Evolutionary conservation across 2,888 invertebrate species (phyloP).

Genomic region (Anagyrus pseudococci): DNA sequence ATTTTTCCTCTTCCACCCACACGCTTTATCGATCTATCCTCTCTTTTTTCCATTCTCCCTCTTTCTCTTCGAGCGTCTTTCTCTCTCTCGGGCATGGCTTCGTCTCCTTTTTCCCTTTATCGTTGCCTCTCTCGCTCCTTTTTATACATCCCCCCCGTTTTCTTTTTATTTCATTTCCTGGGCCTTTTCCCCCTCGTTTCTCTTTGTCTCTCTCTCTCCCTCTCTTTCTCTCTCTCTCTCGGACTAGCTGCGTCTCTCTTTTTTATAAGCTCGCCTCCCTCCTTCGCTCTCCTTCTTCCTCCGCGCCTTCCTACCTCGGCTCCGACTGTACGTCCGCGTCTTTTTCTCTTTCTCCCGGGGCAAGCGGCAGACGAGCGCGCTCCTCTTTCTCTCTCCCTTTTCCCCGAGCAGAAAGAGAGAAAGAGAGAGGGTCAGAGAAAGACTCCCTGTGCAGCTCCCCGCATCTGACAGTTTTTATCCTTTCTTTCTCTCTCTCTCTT

Average conservation of each 20-base stretch:
- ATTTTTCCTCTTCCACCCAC: slow-evolving; percentile 30
- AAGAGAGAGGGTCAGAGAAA: slow-evolving; percentile 13
- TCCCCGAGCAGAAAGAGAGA: slow-evolving; percentile 8
- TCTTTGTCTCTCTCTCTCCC: slow-evolving; percentile 31
- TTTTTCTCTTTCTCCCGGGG: slow-evolving; percentile 5
- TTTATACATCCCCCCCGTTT: slow-evolving; percentile 27
- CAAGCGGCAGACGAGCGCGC: slow-evolving; percentile 3
- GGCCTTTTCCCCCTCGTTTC: slow-evolving; percentile 32
- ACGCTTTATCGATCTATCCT: slow-evolving; percentile 35
- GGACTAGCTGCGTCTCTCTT: neutral
- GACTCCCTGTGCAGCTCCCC: slow-evolving; percentile 25
- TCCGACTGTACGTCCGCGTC: neutral
- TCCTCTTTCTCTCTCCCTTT: slow-evolving; percentile 19
- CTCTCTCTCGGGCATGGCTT: neutral
- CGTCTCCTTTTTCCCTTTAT: too few relatives aligned
- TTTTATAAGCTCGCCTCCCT: slow-evolving; percentile 7
- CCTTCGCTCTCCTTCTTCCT: slow-evolving; percentile 10
- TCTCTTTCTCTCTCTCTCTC: slow-evolving; percentile 1
- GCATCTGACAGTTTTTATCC: slow-evolving; percentile 38
- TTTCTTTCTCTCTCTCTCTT: slow-evolving; percentile 19
- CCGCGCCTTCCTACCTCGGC: too few relatives aligned
- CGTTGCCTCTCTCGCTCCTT: slow-evolving; percentile 21
- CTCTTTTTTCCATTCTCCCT: slow-evolving; percentile 2
- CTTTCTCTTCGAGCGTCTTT: slow-evolving; percentile 11
- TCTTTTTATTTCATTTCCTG: slow-evolving; percentile 41